A percentile compares a stretch with the other conserved stretches of the same genome.
These are phyloP conservation scores for Chaenocephalus aceratus DNA, from an alignment of 2,113 vertebrate genomes.

Conservation along the genomic window DNA sequence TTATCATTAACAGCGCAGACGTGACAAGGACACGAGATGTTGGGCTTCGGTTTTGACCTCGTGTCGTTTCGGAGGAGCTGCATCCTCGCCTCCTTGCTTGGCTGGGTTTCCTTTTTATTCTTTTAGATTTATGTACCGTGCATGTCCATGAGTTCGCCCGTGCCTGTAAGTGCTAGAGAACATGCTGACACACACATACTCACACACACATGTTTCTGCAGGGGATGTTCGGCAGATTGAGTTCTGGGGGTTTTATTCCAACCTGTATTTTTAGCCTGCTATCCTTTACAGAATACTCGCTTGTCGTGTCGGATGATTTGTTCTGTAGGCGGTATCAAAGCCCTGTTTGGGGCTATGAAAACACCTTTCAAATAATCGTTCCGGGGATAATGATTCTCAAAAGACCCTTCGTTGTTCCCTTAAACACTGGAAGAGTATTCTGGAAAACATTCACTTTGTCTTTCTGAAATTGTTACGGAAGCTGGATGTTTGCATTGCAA, in stretches of 20 bases:
- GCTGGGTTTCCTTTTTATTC: constrained; percentile 47
- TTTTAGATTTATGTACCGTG: constrained; percentile 42
- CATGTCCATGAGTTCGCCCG: constrained; percentile 1
- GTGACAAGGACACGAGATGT: constrained; percentile 65
- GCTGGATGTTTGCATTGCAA: too few species aligned
- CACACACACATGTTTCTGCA: neutral
- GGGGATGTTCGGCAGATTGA: constrained; percentile 17
- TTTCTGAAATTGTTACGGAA: too few species aligned
- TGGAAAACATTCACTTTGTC: too few species aligned
- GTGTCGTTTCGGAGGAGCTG: constrained; percentile 25
- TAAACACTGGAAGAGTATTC: too few species aligned
- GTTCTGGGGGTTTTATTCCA: neutral
- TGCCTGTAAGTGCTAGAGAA: constrained; percentile 31
- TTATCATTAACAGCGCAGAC: constrained; percentile 66
- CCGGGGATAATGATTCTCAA: too few species aligned
- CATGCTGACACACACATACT: constrained; percentile 4
- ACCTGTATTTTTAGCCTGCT: neutral
- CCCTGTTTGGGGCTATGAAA: neutral
- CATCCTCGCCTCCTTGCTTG: constrained; percentile 24
- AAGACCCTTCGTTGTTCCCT: too few species aligned
- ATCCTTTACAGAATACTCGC: neutral
- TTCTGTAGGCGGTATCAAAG: neutral
- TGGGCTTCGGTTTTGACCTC: constrained; percentile 48
- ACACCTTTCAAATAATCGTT: too few species aligned
- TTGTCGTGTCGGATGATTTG: neutral